A percentile compares a stretch with the other conserved stretches of the same genome.
Evolutionary conservation across 2,888 invertebrate genomes (phyloP).

Genomic region (Bimastos eiseni): DNA sequence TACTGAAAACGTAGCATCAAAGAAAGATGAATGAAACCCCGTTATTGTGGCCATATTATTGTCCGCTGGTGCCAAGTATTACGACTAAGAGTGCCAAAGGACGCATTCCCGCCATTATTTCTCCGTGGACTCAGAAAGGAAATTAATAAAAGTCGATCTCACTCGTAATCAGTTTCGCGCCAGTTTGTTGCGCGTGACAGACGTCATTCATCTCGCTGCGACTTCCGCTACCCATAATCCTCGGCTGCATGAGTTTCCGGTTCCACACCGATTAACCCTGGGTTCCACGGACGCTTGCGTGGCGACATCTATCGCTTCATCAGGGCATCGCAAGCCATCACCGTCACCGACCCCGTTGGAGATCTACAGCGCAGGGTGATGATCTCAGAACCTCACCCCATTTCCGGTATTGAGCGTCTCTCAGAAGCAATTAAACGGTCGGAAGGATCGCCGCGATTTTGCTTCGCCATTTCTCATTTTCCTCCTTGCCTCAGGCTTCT

Average conservation of each 20-base stretch:
- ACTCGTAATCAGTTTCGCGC: constrained; percentile 13
- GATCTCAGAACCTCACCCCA: neutral
- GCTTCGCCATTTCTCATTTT: neutral
- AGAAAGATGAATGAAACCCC: neutral
- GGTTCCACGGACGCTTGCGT: neutral
- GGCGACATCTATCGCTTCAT: neutral
- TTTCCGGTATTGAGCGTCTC: neutral
- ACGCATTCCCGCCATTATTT: neutral
- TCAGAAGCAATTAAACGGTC: constrained; percentile 6
- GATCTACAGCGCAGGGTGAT: neutral
- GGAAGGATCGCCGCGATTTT: neutral
- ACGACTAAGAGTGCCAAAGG: neutral
- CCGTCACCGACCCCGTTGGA: neutral
- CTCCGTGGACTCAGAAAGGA: neutral
- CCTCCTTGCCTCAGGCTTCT: neutral
- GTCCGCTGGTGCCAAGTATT: neutral
- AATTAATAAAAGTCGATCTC: neutral
- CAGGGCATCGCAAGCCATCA: constrained; percentile 2
- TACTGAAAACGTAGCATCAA: neutral
- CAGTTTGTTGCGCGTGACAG: neutral
- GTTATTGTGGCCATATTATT: constrained; percentile 13
- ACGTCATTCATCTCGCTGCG: neutral
- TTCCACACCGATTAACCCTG: constrained; percentile 1
- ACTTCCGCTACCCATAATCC: constrained; percentile 13
- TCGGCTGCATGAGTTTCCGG: neutral